These are phyloP conservation scores for Strigops habroptila DNA, from an alignment of 2,113 vertebrate genomes.

Conservation along the genomic window DNA sequence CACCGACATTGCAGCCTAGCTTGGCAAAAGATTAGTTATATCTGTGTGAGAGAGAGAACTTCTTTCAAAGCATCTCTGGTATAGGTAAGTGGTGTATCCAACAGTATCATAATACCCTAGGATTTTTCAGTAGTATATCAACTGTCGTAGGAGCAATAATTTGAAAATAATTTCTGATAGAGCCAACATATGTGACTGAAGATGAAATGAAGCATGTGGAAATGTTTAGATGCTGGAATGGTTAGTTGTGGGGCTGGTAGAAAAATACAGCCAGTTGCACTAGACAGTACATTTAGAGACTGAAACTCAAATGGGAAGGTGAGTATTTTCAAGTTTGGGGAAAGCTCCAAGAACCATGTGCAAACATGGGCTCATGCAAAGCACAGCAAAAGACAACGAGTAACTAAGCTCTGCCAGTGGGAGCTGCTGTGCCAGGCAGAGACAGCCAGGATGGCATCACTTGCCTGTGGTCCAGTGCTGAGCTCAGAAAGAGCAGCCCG, in stretches of 20 bases:
- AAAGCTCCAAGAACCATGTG: background rate
- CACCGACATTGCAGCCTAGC: background rate
- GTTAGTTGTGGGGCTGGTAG: background rate
- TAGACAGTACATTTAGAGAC: background rate
- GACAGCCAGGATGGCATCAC: background rate
- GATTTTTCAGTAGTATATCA: background rate
- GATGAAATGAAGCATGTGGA: background rate
- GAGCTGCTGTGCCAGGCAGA: background rate
- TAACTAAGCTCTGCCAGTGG: background rate
- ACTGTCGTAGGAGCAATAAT: background rate
- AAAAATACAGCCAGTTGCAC: background rate
- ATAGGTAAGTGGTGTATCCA: background rate
- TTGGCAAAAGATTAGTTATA: background rate
- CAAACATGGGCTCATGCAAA: background rate
- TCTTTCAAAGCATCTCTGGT: background rate
- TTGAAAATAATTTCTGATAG: background rate
- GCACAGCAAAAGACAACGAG: background rate
- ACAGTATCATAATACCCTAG: background rate
- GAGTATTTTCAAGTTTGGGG: background rate
- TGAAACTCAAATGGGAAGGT: background rate
- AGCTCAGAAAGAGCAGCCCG: background rate
- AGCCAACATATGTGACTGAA: background rate
- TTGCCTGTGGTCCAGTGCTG: background rate
- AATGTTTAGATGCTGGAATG: background rate
- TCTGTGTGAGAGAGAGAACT: background rate